Conservation (phyloP, 2,888 invertebrate genomes). For the Leptinotarsa juncta region DNA sequence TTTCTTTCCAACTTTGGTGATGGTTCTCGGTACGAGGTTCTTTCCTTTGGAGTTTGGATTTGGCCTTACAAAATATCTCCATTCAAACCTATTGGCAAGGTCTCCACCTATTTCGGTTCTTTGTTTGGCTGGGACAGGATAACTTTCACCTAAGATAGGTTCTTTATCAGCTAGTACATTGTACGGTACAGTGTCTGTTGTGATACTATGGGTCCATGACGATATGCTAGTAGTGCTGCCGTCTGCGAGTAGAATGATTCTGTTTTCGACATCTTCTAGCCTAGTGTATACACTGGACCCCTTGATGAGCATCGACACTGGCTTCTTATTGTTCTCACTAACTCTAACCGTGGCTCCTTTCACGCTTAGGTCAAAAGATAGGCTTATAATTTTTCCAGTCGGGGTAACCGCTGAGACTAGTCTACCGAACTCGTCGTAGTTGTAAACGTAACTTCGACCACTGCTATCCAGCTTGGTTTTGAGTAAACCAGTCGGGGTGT, state of each 20-base stretch:
- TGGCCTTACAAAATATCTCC: constrained; percentile 91
- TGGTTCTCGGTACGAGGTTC: constrained; percentile 71
- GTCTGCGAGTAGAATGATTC: constrained; percentile 83
- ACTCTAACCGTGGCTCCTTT: constrained; percentile 91
- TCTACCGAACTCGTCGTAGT: constrained; percentile 94
- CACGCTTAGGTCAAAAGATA: constrained; percentile 89
- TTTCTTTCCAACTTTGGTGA: constrained; percentile 87
- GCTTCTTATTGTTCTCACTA: constrained; percentile 84
- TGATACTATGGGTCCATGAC: constrained; percentile 89
- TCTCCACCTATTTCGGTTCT: constrained; percentile 91
- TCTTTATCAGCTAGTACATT: constrained; percentile 89
- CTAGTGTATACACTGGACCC: constrained; percentile 87
- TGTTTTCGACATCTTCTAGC: constrained; percentile 84
- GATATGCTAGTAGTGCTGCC: constrained; percentile 84
- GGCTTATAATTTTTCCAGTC: constrained; percentile 91
- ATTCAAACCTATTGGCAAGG: constrained; percentile 89
- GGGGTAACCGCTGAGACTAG: constrained; percentile 92
- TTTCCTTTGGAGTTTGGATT: constrained; percentile 74
- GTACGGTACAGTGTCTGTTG: constrained; percentile 92
- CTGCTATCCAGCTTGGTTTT: constrained; percentile 91
- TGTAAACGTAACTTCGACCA: constrained; percentile 91
- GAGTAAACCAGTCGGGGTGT: constrained; percentile 88
- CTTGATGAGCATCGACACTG: constrained; percentile 87
- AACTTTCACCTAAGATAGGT: constrained; percentile 85
- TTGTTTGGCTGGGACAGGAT: constrained; percentile 91